Evolutionary conservation across 2,888 invertebrate species (phyloP).

Genomic region (Drosophila nr. perissopoda): DNA sequence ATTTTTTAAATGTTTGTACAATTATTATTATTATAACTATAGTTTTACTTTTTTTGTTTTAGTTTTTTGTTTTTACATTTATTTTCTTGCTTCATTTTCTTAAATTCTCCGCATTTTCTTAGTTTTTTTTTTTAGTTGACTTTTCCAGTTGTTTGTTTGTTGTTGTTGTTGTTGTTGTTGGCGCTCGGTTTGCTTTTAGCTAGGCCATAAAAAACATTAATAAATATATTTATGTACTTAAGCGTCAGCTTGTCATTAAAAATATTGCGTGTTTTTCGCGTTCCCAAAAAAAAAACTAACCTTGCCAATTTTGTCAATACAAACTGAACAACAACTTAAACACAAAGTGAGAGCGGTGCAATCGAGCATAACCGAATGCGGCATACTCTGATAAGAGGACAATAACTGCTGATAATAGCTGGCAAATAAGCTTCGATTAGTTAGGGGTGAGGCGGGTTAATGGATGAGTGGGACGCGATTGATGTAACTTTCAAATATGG

Average conservation of each 20-base stretch:
- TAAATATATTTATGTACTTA: slow-evolving; percentile 23
- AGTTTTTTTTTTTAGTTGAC: background rate
- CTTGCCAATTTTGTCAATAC: slow-evolving; percentile 37
- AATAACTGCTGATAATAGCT: background rate
- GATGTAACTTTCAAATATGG: background rate
- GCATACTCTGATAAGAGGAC: background rate
- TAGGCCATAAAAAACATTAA: slow-evolving; percentile 36
- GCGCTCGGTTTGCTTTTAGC: slow-evolving; percentile 2
- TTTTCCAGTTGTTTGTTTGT: slow-evolving; percentile 2
- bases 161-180: slow-evolving; percentile 22
- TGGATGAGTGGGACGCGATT: background rate
- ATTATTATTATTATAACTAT: slow-evolving; percentile 25
- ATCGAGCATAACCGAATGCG: background rate
- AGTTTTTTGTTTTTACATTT: background rate
- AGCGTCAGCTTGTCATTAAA: slow-evolving; percentile 23
- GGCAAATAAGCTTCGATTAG: background rate
- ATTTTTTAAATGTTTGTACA: slow-evolving; percentile 68
- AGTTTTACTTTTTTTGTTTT: slow-evolving; percentile 7
- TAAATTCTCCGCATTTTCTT: background rate
- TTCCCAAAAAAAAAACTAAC: slow-evolving; percentile 25
- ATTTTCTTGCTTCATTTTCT: background rate
- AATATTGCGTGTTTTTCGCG: slow-evolving; percentile 23
- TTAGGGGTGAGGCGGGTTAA: background rate
- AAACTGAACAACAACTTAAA: slow-evolving; percentile 3
- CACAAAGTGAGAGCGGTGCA: background rate